Base-by-base conservation (phyloP, 35 echinoderm and acorn worm species). In the Patiria miniata region DNA sequence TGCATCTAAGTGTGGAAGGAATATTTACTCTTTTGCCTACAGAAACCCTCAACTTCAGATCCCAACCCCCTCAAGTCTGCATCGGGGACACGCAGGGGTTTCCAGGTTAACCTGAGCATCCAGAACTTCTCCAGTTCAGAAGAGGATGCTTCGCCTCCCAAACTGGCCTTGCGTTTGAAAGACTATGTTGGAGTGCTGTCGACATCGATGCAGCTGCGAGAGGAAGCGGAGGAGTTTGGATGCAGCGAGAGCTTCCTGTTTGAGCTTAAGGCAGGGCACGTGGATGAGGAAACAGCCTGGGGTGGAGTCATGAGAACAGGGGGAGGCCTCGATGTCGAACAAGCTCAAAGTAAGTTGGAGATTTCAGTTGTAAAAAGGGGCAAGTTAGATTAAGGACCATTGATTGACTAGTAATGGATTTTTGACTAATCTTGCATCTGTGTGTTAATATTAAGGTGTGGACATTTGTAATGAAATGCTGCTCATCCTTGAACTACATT, bases 171-270 rank as follows among this genome's bases (percentile, higher is more conserved):
- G n/a, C n/a, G n/a, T n/a, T n/a, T n/a, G n/a, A n/a, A n/a, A n/a
- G n/a, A n/a, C n/a, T n/a, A n/a, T n/a, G n/a, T n/a, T n/a, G n/a
- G n/a, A n/a, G n/a, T n/a, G n/a, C n/a, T n/a, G n/a, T n/a, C n/a
- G n/a, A n/a, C n/a, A n/a, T n/a, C n/a, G n/a, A n/a, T n/a, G 9
- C 42, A 47, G 4, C 65, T 73, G 21, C 21, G 26, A 23, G 65
- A 73, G 2, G 65, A 73, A 23, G 65, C 65, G 7, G 26, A 73
- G 34, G 65, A 73, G 65, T 73, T 36, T 73, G 65, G 29, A 30
- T 73, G 65, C 65, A 73, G 65, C n/a, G 65, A 73, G 65, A 73
- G 65, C 29, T 73, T 73, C 29, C 34, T 73, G 21, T 34, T 14
- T 10, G 65, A 73, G 65, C 65, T 73, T 18, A 73, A 9, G 65